Conservation (phyloP, 2,113 vertebrate species). For the Climacteris rufus region DNA sequence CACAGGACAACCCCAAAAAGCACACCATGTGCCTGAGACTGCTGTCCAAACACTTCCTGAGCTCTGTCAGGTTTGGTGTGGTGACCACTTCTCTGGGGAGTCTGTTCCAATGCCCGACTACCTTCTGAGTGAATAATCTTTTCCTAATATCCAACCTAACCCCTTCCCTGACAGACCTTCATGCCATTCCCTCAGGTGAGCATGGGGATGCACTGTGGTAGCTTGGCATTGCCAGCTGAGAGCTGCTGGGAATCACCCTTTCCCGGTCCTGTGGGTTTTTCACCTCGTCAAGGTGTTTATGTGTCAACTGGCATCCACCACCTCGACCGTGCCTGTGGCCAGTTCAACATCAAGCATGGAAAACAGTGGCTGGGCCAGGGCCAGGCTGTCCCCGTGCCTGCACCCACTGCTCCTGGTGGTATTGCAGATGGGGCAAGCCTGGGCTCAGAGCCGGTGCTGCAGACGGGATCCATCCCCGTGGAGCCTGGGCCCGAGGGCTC, state of each 20-base stretch:
- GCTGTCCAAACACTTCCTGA: background rate
- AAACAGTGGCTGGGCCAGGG: background rate
- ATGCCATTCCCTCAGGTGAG: background rate
- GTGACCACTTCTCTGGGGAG: background rate
- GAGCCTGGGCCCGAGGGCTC: background rate
- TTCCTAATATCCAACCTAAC: background rate
- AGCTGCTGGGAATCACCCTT: background rate
- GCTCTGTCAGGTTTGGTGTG: background rate
- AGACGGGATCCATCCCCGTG: rapidly evolving
- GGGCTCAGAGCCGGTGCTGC: background rate
- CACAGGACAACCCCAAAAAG: background rate
- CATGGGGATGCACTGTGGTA: background rate
- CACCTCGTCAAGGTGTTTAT: background rate
- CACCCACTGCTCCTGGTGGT: too few relatives aligned
- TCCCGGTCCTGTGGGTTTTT: background rate
- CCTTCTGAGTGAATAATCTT: background rate
- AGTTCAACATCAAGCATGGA: background rate
- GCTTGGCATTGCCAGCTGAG: background rate
- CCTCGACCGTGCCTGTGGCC: rapidly evolving
- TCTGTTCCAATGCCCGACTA: background rate
- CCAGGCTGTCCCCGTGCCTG: background rate
- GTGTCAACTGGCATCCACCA: rapidly evolving
- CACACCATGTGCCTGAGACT: background rate
- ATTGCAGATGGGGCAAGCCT: background rate
- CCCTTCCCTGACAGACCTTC: background rate